Base-by-base conservation (phyloP, 1,140 invertebrate species). In the Radopholus similis region DNA sequence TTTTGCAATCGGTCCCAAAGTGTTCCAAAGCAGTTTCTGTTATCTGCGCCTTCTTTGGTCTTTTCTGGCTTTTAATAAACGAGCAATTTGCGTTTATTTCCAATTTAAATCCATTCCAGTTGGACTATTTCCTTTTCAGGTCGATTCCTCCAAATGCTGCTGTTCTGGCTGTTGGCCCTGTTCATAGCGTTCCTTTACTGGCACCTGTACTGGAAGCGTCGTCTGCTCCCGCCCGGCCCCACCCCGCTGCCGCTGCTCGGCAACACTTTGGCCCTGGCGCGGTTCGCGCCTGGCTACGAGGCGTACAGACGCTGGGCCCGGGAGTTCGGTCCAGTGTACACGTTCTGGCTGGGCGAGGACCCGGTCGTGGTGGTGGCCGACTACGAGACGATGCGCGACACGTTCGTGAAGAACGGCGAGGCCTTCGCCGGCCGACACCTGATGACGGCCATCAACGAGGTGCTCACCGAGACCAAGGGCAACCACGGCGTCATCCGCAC, bases 171-270 rank as follows among this genome's bases (percentile, higher is more conserved):
- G n/a, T n/a, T n/a, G n/a, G n/a, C n/a, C n/a, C n/a, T n/a, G n/a
- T n/a, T n/a, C n/a, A n/a, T n/a, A n/a, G n/a, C n/a, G n/a, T n/a
- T n/a, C n/a, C n/a, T n/a, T n/a, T 70, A 62, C 26, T 73, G 68
- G 37, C 58, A 72, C 38, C 72, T 70, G 47, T 51, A 75, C 64
- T 70, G 68, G 70, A 70, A 70, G 37, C 28, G 68, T 8, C 23
- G 42, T 15, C 15, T 28, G 53, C 56, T 70, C 15, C 68, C 68
- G 2, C 53, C 64, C 21, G 65, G 65, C 11, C 65, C 65, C 35
- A 68, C 34, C 34, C 65, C 65, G 18, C 37, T 67, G 28, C 65
- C 65, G n/a, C 23, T 67, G 13, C 34, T 67, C 40, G 65, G 65
- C 23, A 64, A 64, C 32, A 34, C 23, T 35, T 40, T 56, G 21